phyloP scores from a whole-genome alignment of 2,888 invertebrate genomes.

The Polydrusus pterygomalis region DNA sequence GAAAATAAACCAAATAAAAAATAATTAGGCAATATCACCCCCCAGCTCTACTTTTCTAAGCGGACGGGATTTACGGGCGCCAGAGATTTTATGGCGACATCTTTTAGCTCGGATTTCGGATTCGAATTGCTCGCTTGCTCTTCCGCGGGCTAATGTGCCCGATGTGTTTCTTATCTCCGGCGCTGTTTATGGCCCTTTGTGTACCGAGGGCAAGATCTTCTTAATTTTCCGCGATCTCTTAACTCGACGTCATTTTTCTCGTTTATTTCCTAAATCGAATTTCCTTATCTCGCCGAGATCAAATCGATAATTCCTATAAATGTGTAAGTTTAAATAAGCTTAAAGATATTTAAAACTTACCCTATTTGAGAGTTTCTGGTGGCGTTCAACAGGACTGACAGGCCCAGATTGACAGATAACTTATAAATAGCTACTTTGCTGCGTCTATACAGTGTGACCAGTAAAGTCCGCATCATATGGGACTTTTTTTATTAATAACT shows the following conservation, averaged over 20 bases:
- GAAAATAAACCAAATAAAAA: neutral
- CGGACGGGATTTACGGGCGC: constrained; percentile 50
- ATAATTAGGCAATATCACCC: constrained; percentile 25
- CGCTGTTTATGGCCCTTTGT: constrained; percentile 56
- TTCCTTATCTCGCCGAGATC: constrained; percentile 7
- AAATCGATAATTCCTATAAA: constrained; percentile 23
- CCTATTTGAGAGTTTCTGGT: neutral
- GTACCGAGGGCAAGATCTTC: constrained; percentile 50
- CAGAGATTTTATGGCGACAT: constrained; percentile 54
- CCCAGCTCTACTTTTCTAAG: constrained; percentile 47
- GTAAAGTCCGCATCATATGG: no score
- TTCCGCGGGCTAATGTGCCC: constrained; percentile 55
- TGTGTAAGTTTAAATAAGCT: neutral
- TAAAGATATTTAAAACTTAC: neutral
- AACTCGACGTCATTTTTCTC: constrained; percentile 46
- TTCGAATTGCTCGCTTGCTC: constrained; percentile 52
- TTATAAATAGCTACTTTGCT: no score
- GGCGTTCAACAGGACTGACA: no score
- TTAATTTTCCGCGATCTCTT: constrained; percentile 43
- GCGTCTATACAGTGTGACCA: no score
- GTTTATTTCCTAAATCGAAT: constrained; percentile 40
- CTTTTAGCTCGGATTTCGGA: constrained; percentile 56
- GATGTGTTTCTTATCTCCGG: constrained; percentile 55
- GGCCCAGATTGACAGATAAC: no score
- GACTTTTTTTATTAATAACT: no score